Base-by-base conservation (phyloP, 1,140 invertebrate species). In the Magallana angulata region DNA sequence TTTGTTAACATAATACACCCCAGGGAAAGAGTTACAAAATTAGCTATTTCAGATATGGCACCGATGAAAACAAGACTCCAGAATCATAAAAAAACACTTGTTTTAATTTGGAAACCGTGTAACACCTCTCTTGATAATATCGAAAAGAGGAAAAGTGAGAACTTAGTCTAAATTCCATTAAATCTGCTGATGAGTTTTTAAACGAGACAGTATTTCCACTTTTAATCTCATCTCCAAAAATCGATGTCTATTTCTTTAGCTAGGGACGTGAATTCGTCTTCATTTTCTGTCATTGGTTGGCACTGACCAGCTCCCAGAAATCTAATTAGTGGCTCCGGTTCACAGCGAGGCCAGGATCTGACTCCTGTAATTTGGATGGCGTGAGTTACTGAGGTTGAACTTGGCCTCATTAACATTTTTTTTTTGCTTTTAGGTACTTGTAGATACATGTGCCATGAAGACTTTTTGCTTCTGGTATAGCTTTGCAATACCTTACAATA, bases 201-300 rank as follows among this genome's bases (percentile, higher is more conserved):
- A 76, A 76, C 14, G 68, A 76, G 24, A 76, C 68, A 76, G 18
- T 76, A 30, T 76, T 24, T 76, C 24, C 68, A 76, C 68, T 76
- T 76, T 76, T 76, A 76, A 76, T 76, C 24, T 76, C 68, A 76
- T 76, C 24, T 18, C 12, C 68, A 76, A 7, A 76, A 76, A 76
- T 76, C 68, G 68, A 76, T 76, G 68, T 9, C 68, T 76, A 76
- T 76, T 76, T 76, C 68, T 76, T 30, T 12, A 76, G 24, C 36
- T 76, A 76, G 68, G 12, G 68, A 76, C 12, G 18, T 11, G 18
- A 11, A 76, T 76, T 76, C 24, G 68, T 76, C 68, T 76, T 76
- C 68, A 76, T 76, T 76, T 76, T 76, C 60, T 12, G 8, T 12
- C 30, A 76, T 0, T 30, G 11, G 12, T 76, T 76, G 68, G 24